Conservation (phyloP, 2,797 vertebrate species). For the Crypturellus tataupa region DNA sequence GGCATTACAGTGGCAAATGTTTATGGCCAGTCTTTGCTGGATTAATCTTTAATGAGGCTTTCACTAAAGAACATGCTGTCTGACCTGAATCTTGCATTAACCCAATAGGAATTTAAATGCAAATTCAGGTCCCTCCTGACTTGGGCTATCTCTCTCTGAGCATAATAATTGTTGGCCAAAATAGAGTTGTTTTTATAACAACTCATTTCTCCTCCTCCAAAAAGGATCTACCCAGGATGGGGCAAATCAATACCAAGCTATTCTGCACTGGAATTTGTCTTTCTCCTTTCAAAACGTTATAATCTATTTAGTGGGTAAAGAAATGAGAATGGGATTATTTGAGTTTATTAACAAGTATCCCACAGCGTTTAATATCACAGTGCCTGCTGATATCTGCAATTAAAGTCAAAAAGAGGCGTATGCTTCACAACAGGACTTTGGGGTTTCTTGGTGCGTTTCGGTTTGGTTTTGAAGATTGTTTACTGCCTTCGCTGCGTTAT, state of each 20-base stretch:
- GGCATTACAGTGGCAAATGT: constrained; percentile 30
- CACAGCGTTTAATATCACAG: neutral
- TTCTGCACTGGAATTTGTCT: neutral
- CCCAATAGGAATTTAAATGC: neutral
- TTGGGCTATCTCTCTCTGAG: neutral
- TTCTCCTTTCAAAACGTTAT: neutral
- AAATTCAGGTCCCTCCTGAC: neutral
- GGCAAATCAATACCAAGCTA: neutral
- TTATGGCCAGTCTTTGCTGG: constrained; percentile 21
- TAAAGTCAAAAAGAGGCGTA: constrained; percentile 30
- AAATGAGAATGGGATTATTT: constrained; percentile 23
- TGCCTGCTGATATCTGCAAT: constrained; percentile 52
- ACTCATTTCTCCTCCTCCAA: neutral
- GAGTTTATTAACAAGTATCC: constrained; percentile 70
- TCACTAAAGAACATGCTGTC: neutral
- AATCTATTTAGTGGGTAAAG: constrained; percentile 59
- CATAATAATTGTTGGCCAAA: neutral
- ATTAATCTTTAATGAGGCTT: constrained; percentile 70
- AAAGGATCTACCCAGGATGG: neutral
- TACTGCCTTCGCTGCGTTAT: neutral
- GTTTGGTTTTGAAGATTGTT: constrained; percentile 44
- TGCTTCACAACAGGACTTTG: constrained; percentile 38
- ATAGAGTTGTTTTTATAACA: neutral
- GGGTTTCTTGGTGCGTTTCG: neutral
- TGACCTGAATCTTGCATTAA: neutral